These are phyloP conservation scores for Helostoma temminkii DNA, from an alignment of 2,797 vertebrate species.

Conservation along the genomic window DNA sequence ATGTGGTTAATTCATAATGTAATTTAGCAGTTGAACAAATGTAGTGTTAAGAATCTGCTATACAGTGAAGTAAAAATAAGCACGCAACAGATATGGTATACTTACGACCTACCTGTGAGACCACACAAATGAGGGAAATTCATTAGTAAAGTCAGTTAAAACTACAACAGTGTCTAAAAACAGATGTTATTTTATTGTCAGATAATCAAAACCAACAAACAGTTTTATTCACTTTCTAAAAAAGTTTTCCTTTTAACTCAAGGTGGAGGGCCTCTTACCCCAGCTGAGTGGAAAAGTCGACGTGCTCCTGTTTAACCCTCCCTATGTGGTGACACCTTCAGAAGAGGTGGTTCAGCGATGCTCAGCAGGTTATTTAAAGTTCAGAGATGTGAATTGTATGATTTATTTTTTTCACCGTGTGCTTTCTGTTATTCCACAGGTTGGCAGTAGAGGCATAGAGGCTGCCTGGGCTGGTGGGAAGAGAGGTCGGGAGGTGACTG, in stretches of 20 bases:
- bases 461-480: constrained; percentile 94
- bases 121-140: too few relatives aligned
- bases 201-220: too few relatives aligned
- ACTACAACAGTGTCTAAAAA: too few relatives aligned
- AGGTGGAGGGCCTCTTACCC: constrained; percentile 89
- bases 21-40: too few relatives aligned
- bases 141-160: too few relatives aligned
- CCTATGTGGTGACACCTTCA: constrained; percentile 93
- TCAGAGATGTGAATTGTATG: neutral
- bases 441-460: constrained; percentile 88
- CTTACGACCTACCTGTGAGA: too few relatives aligned
- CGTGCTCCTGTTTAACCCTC: constrained; percentile 95
- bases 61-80: too few relatives aligned
- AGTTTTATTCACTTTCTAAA: too few relatives aligned
- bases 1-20: too few relatives aligned
- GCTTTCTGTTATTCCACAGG: constrained; percentile 75
- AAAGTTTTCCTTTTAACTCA: neutral
- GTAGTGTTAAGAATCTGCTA: too few relatives aligned
- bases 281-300: constrained; percentile 90
- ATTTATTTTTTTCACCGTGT: neutral
- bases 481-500: constrained; percentile 92
- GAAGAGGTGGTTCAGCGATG: constrained; percentile 87
- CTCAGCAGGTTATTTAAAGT: neutral
- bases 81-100: too few relatives aligned
- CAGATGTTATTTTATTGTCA: too few relatives aligned